phyloP scores from a whole-genome alignment of 1,140 invertebrate genomes.

The Zaprionus capensis region DNA sequence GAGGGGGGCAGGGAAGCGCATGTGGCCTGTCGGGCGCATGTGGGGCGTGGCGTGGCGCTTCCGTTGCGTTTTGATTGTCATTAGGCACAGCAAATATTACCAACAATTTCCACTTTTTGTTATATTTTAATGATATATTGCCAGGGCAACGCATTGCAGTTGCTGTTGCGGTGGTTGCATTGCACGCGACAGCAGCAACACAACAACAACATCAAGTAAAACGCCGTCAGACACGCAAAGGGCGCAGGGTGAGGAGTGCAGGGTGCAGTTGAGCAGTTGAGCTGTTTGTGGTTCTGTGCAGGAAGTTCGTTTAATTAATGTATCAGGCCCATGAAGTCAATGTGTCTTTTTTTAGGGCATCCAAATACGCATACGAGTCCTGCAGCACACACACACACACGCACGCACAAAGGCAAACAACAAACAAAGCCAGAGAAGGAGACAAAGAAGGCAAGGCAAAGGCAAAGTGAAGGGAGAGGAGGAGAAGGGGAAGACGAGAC shows the following conservation, averaged over 20 bases:
- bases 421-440: constrained; percentile 17
- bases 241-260: background rate
- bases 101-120: constrained; percentile 16
- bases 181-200: constrained; percentile 20
- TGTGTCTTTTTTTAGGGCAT: background rate
- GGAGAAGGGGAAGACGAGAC: background rate
- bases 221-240: constrained; percentile 37
- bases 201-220: constrained; percentile 7
- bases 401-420: constrained; percentile 34
- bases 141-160: constrained; percentile 36
- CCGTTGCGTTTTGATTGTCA: constrained; percentile 46
- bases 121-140: constrained; percentile 51
- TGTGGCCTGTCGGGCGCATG: background rate
- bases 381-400: background rate
- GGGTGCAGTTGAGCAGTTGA: constrained; percentile 9
- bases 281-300: constrained; percentile 15
- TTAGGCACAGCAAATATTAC: constrained; percentile 33
- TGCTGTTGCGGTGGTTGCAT: constrained; percentile 26
- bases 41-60: constrained; percentile 29
- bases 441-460: background rate
- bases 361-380: constrained; percentile 19
- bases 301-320: constrained; percentile 49
- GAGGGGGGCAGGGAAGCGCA: background rate
- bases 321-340: constrained; percentile 28
- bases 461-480: background rate